Conservation (phyloP, 2,888 invertebrate genomes). For the Archaeoteleia sp. region DNA sequence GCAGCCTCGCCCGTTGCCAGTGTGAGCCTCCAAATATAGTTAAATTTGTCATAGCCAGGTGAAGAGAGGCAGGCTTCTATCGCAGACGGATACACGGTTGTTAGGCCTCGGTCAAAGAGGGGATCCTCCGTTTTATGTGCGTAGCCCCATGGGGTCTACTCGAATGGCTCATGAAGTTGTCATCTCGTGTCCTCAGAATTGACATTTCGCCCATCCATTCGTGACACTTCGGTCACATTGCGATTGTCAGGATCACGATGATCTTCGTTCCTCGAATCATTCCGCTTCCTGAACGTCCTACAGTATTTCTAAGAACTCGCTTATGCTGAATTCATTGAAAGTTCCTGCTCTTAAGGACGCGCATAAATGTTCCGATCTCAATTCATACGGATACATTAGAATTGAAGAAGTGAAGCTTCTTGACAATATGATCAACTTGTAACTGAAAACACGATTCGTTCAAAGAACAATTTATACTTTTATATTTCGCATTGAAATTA, state of each 20-base stretch:
- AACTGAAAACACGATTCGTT: background rate
- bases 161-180: conserved; percentile 53
- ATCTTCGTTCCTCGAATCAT: conserved; percentile 15
- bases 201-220: conserved; percentile 37
- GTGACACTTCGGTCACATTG: conserved; percentile 30
- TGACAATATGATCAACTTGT: conserved; percentile 3
- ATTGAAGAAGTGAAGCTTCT: conserved; percentile 9
- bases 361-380: conserved; percentile 1
- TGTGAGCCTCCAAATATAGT: conserved; percentile 59
- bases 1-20: conserved; percentile 28
- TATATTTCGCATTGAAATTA: too few species aligned
- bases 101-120: conserved; percentile 44
- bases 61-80: conserved; percentile 55
- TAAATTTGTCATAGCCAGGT: conserved; percentile 71
- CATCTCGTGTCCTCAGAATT: conserved; percentile 45
- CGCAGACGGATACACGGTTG: conserved; percentile 65
- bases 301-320: conserved; percentile 40
- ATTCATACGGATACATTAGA: background rate
- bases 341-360: background rate
- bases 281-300: conserved; percentile 30
- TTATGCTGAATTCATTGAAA: conserved; percentile 5
- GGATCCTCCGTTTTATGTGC: conserved; percentile 29
- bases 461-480: background rate
- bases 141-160: conserved; percentile 43
- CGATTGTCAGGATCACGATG: conserved; percentile 5